Base-by-base conservation (phyloP, 2,113 vertebrate genomes). In the Actinemys pallida region DNA sequence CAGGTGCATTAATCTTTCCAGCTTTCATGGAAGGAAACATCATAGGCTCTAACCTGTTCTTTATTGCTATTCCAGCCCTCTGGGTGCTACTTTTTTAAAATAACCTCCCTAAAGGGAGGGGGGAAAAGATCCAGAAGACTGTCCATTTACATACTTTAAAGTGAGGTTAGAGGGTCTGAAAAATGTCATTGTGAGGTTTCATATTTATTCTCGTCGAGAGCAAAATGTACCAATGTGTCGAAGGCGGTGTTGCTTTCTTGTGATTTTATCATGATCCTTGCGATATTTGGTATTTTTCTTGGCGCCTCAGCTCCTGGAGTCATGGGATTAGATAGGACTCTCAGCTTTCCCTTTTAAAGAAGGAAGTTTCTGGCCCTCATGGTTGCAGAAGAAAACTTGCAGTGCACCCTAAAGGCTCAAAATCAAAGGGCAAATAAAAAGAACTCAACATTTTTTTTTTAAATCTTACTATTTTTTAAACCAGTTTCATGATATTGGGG, bases 61-160 rank as follows among this genome's bases (percentile, higher is more conserved):
- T 97, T 98, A 97, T 97, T 97, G 97, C 96, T 97, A 86, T 97
- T 94, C 90, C 97, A 96, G 83, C 92, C 93, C 93, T 93, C 97
- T 92, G 92, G 94, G 86, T 96, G 90, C 95, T 96, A 62, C 90
- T 96, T 97, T 86, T 75, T 94, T 52, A 96, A 97, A 96, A 96
- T 93, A 96, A 96, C 94, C 92, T 95, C 92, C 89, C 83, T 76
- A 76, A 86, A 84, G 75, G 75, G 65, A 42, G 88, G 84, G 62
- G 79, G 6, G n/a, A 47, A 94, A 80, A 56, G 90, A 90, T 81
- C 87, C 52, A 53, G 45, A 50, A 81, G 92, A 54, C 54, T 84
- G 56, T 27, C 94, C 65, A 22, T 86, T 96, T 92, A 31, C 84
- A 45, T 92, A 47, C 45, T 72, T 45, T 24, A 25, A 62, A 31